Evolutionary conservation across 2,888 invertebrate species (phyloP), one percentile per base, ranked within the genome.

Genomic region (Fragum sueziense): DNA sequence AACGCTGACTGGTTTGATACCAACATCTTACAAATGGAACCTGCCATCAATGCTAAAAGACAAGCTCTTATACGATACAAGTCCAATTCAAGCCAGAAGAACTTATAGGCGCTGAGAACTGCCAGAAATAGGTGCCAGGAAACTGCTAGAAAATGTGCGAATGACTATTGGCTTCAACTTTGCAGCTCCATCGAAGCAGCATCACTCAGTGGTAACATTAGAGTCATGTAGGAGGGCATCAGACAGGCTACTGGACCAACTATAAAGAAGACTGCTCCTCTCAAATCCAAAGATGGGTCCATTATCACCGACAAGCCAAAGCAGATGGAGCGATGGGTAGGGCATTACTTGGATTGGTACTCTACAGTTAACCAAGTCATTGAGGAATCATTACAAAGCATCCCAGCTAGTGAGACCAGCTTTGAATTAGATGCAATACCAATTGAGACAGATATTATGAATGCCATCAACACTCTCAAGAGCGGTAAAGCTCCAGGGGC

Each of bases 151-250:
- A 11, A 37, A 4, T 67, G 67, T 67, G 67, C 67, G 29, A 67
- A 67, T 37, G 25, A 33, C 4, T 37, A 67, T 25, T 67, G 67
- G 67, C 6, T 11, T 20, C 17, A 67, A n/a, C 41, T 67, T 7
- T 20, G 37, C 22, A n/a, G n/a, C 7, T 20, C 4, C n/a, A 67
- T 67, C n/a, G 20, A 67, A 11, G 17, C 14, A 37, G 67, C 37
- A 6, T 7, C 67, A 11, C 6, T n/a, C 11, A n/a, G 37, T n/a
- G 67, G 67, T 11, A 67, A 67, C 41, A 67, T 67, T 27, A 33
- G 67, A 67, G 37, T 6, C 20, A 67, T 37, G 67, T 67, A 67
- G n/a, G 67, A n/a, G 11, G 67, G 67, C 25, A 67, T 67, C 67
- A 67, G 37, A 22, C 9, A 67, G 25, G 67, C 67, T n/a, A 7